These are phyloP conservation scores for Colistium nudipinnis DNA, from an alignment of 2,113 vertebrate genomes.

Conservation along the genomic window DNA sequence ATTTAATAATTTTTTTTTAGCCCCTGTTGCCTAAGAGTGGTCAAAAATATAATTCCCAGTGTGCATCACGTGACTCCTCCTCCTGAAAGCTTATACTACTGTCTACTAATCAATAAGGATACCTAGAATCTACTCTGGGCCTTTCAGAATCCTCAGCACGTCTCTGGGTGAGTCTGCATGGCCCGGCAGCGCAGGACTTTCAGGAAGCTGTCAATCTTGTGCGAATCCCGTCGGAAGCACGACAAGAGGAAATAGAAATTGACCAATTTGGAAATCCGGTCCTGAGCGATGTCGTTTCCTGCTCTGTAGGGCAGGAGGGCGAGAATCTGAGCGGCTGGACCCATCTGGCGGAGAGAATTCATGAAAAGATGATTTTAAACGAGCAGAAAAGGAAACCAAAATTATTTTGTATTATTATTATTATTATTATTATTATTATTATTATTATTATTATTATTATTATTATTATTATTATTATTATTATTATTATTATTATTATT, in stretches of 20 bases:
- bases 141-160: conserved; percentile 64
- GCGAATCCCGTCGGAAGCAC: conserved; percentile 83
- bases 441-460: no score
- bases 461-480: no score
- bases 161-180: conserved; percentile 68
- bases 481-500: no score
- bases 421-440: no score
- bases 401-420: no score
- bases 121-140: neutral
- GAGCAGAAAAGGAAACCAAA: no score
- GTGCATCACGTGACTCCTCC: neutral
- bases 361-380: no score
- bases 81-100: neutral
- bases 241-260: conserved; percentile 83
- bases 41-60: no score
- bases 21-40: no score
- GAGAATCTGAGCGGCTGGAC: conserved; percentile 69
- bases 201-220: conserved; percentile 86
- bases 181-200: conserved; percentile 83
- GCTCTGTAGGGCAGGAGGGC: conserved; percentile 71
- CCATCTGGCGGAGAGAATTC: conserved; percentile 75
- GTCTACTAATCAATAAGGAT: neutral
- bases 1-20: no score
- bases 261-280: conserved; percentile 72
- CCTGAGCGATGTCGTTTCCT: conserved; percentile 65